Percentiles rank a stretch among this genome's conserved stretches.
Conservation (phyloP, 2,113 vertebrate species). For the Crypturellus undulatus region DNA sequence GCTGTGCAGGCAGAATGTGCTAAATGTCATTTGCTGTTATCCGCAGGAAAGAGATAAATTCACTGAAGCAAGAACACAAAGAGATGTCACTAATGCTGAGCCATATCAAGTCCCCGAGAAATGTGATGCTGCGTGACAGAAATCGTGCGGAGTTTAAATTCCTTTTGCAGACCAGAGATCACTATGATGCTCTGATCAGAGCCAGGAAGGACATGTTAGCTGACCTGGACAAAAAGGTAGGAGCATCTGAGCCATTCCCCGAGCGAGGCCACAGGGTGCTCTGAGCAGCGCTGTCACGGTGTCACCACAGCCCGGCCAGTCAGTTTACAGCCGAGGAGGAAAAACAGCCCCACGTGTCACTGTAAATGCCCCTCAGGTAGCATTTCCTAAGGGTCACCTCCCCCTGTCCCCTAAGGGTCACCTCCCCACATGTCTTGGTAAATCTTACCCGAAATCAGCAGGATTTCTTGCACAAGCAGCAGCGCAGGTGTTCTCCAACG, state of each 20-base stretch:
- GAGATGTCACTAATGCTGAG: constrained; percentile 31
- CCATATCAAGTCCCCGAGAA: constrained; percentile 30
- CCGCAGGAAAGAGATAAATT: constrained; percentile 68
- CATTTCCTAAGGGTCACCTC: not conserved
- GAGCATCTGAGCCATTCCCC: not conserved
- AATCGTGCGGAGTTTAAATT: constrained; percentile 25
- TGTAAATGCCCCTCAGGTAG: not conserved
- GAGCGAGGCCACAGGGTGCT: not conserved
- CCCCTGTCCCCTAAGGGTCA: not conserved
- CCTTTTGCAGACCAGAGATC: constrained; percentile 58
- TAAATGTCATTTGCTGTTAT: not conserved
- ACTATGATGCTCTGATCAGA: constrained; percentile 62
- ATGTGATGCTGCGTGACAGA: constrained; percentile 31
- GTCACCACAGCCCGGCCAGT: too few relatives aligned
- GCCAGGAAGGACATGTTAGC: constrained; percentile 62
- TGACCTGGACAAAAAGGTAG: constrained; percentile 74
- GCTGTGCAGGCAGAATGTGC: not conserved
- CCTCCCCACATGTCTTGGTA: not conserved
- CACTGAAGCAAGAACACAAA: constrained; percentile 49
- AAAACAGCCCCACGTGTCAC: not conserved
- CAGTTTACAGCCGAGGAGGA: not conserved
- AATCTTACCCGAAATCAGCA: too few relatives aligned
- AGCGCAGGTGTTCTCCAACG: not conserved
- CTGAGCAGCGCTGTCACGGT: not conserved
- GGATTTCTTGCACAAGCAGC: too few relatives aligned